Conservation (phyloP, 2,797 vertebrate genomes). For the Peromyscus melanophrys region DNA sequence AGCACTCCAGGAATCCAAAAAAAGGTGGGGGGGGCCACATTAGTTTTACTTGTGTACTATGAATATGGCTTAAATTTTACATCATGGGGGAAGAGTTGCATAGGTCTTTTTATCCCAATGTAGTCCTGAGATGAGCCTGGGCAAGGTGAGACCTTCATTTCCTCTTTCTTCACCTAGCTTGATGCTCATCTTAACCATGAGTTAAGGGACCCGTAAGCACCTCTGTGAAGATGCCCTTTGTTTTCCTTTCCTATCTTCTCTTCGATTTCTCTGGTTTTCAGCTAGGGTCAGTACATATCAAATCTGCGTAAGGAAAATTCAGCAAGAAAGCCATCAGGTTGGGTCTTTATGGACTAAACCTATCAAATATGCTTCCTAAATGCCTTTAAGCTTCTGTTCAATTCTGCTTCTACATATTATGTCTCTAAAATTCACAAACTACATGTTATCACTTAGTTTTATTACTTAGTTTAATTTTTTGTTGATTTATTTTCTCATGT, state of each 20-base stretch:
- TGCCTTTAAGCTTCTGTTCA: not conserved
- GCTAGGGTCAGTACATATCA: not conserved
- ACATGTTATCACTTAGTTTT: not conserved
- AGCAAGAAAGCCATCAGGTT: not conserved
- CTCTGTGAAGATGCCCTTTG: not conserved
- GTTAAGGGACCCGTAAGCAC: too few relatives aligned
- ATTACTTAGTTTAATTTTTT: not conserved
- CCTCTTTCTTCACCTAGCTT: not conserved
- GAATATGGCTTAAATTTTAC: not conserved
- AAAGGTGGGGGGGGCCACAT: too few relatives aligned
- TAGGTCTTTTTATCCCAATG: not conserved
- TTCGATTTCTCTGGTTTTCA: not conserved
- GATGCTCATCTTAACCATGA: not conserved
- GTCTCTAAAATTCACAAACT: not conserved
- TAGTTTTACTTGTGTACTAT: not conserved
- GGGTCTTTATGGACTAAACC: not conserved
- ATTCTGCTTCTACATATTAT: not conserved
- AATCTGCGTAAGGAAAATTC: not conserved
- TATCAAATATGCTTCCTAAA: not conserved
- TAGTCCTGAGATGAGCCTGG: not conserved
- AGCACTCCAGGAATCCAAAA: not conserved
- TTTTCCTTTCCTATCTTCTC: not conserved
- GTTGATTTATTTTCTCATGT: not conserved
- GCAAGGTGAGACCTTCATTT: not conserved
- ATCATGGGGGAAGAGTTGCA: not conserved